phyloP scores from a whole-genome alignment of 2,797 vertebrate genomes.

The Micrastur ruficollis region DNA sequence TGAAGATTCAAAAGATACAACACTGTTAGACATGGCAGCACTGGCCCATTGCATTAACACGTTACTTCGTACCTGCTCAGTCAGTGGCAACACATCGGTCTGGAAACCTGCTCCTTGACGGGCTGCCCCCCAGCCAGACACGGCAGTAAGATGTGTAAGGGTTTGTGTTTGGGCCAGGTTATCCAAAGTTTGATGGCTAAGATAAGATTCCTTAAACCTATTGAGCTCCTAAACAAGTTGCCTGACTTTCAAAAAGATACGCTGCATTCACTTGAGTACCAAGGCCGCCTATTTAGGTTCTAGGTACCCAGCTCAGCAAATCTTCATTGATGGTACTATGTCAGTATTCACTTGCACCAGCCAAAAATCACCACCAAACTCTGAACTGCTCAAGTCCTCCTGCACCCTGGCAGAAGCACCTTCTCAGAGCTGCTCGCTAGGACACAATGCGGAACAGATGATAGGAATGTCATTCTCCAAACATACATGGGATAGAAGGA shows the following conservation, averaged over 20 bases:
- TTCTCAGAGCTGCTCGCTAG: neutral
- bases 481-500: neutral
- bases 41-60: neutral
- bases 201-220: neutral
- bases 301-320: neutral
- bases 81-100: neutral
- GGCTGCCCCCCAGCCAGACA: neutral
- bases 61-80: neutral
- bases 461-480: neutral
- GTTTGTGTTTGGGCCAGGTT: neutral
- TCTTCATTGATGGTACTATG: neutral
- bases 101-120: neutral
- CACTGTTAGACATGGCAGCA: neutral
- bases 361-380: neutral
- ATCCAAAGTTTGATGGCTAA: neutral
- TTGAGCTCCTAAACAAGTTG: neutral
- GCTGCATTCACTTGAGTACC: neutral
- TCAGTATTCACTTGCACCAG: neutral
- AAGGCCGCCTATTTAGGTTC: neutral
- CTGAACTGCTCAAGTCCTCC: neutral
- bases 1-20: neutral
- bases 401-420: neutral
- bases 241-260: neutral
- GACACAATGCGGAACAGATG: neutral
- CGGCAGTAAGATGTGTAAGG: neutral